A percentile compares a stretch with the other conserved stretches of the same genome.
These are phyloP conservation scores for Zaprionus davidi DNA, from an alignment of 1,140 invertebrate species.

Conservation along the genomic window DNA sequence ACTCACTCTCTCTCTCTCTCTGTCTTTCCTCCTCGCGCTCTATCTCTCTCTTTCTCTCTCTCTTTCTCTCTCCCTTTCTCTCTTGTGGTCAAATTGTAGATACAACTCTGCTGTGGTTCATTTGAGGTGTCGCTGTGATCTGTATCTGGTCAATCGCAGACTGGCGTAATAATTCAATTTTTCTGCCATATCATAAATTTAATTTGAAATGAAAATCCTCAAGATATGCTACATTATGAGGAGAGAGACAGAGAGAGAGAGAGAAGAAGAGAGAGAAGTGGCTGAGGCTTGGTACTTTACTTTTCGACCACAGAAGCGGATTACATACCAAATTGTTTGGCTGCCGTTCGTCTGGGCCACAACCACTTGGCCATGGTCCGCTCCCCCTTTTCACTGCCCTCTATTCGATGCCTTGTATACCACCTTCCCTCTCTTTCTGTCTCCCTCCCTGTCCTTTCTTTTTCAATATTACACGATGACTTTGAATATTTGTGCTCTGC, in stretches of 20 bases:
- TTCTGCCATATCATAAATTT: constrained; percentile 83
- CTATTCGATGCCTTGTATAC: background rate
- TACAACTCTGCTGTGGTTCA: constrained; percentile 40
- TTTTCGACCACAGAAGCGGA: constrained; percentile 70
- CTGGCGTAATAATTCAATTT: constrained; percentile 57
- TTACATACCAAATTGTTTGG: constrained; percentile 81
- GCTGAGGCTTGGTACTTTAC: constrained; percentile 1
- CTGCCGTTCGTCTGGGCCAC: constrained; percentile 33
- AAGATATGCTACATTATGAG: constrained; percentile 61
- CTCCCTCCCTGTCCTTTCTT: constrained; percentile 26
- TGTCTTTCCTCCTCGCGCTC: background rate
- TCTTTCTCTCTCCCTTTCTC: background rate
- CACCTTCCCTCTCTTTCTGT: background rate
- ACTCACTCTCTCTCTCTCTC: background rate
- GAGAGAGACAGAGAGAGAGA: constrained; percentile 6
- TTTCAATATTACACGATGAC: constrained; percentile 82
- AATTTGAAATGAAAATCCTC: constrained; percentile 83
- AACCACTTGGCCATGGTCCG: constrained; percentile 8
- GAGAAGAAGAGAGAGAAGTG: no score
- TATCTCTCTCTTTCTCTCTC: background rate
- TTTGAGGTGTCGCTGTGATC: constrained; percentile 60
- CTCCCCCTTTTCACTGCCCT: background rate
- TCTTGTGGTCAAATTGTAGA: constrained; percentile 25
- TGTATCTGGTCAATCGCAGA: background rate
- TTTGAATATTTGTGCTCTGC: constrained; percentile 66